Conservation (phyloP, 2,113 vertebrate species). For the Peromyscus californicus region DNA sequence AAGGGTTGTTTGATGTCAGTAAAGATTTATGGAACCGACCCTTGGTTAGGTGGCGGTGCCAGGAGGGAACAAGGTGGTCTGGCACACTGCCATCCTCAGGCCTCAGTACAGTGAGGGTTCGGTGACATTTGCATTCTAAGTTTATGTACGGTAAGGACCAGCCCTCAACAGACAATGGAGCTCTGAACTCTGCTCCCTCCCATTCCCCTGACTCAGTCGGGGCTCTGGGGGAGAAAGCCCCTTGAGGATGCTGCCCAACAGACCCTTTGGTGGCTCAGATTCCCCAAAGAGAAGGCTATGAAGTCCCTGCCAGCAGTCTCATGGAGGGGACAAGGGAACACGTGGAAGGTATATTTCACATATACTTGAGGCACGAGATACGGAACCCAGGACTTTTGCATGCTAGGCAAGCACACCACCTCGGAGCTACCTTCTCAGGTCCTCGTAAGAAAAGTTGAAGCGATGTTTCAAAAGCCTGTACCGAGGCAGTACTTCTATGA, state of each 20-base stretch:
- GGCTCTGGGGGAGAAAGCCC: not conserved
- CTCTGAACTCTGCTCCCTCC: not conserved
- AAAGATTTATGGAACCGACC: not conserved
- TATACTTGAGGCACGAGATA: too few relatives aligned
- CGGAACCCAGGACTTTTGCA: not conserved
- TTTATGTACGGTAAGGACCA: not conserved
- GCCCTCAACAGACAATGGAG: not conserved
- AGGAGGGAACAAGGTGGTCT: not conserved
- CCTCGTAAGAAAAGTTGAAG: not conserved
- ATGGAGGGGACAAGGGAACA: not conserved
- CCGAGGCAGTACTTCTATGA: not conserved
- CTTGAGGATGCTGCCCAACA: not conserved
- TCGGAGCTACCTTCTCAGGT: not conserved
- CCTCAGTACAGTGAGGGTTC: too few relatives aligned
- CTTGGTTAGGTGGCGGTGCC: not conserved
- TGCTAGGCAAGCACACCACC: not conserved
- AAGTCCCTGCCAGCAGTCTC: not conserved
- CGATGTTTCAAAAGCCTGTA: not conserved
- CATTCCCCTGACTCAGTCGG: not conserved
- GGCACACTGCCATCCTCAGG: not conserved
- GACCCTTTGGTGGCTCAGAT: not conserved
- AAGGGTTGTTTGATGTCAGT: not conserved
- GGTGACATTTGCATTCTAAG: not conserved
- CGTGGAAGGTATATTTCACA: not conserved
- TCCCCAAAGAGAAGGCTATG: not conserved